Evolutionary conservation across 2,113 vertebrate species (phyloP).

Genomic region (Capricornis sumatraensis): DNA sequence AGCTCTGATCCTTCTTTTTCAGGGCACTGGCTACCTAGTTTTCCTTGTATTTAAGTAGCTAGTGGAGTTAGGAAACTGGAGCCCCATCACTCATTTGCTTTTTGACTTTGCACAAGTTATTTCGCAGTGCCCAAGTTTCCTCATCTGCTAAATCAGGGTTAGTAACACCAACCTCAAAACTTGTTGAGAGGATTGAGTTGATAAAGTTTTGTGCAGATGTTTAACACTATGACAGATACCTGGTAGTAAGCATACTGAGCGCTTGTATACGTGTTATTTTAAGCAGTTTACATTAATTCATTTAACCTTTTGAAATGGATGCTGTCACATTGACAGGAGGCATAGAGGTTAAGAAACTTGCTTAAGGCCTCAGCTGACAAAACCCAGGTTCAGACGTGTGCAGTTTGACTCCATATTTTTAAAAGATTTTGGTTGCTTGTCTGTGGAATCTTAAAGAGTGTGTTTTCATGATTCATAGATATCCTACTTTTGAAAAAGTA

Average conservation of each 20-base stretch:
- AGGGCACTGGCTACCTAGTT: neutral
- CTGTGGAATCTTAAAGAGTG: neutral
- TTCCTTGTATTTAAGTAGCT: conserved; percentile 21
- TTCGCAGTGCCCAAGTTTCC: neutral
- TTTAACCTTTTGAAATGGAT: neutral
- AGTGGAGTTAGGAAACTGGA: neutral
- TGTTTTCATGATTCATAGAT: neutral
- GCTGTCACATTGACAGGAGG: neutral
- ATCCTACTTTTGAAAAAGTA: neutral
- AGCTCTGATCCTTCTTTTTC: neutral
- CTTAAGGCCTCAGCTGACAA: neutral
- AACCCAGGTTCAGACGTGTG: neutral
- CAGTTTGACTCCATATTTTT: neutral
- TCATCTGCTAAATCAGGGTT: neutral
- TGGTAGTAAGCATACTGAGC: neutral
- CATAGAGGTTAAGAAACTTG: neutral
- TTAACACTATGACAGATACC: neutral
- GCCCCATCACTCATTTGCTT: neutral
- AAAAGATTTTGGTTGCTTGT: neutral
- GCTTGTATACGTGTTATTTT: neutral
- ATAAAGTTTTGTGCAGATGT: neutral
- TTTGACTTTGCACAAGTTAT: neutral
- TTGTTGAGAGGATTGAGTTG: conserved; percentile 7
- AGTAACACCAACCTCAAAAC: neutral
- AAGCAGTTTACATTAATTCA: neutral